Conservation (phyloP, 2,888 invertebrate genomes). For the Microctonus hyperodae region DNA sequence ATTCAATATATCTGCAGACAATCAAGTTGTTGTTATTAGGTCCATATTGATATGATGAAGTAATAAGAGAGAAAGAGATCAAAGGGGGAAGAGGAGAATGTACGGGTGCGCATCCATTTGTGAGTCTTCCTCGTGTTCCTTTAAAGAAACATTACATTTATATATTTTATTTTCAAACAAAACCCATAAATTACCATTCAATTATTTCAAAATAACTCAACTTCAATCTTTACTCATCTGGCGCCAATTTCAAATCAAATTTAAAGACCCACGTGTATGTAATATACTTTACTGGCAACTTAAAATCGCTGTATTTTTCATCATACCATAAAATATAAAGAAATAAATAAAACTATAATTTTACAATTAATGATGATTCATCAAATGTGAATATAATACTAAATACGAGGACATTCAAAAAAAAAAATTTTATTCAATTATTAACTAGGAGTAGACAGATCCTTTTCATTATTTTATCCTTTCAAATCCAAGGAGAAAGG, state of each 20-base stretch:
- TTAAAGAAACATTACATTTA: not conserved
- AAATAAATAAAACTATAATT: too few relatives aligned
- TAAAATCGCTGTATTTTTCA: not conserved
- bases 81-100: not conserved
- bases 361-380: not conserved
- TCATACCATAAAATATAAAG: not conserved
- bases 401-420: not conserved
- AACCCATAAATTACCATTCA: too few relatives aligned
- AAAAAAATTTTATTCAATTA: not conserved
- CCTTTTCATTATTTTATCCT: not conserved
- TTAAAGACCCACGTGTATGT: constrained; percentile 25
- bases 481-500: constrained; percentile 11
- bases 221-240: not conserved
- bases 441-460: too few relatives aligned
- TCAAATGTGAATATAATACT: too few relatives aligned
- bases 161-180: too few relatives aligned
- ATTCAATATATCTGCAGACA: not conserved
- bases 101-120: constrained; percentile 9
- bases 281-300: constrained; percentile 5
- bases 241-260: constrained; percentile 4
- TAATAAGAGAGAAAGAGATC: not conserved
- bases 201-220: too few relatives aligned
- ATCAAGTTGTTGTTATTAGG: not conserved
- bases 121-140: not conserved
- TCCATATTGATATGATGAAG: not conserved